Evolutionary conservation across 2,113 vertebrate genomes (phyloP), one percentile per base, ranked within the genome.

Genomic region (Manacus vitellinus): DNA sequence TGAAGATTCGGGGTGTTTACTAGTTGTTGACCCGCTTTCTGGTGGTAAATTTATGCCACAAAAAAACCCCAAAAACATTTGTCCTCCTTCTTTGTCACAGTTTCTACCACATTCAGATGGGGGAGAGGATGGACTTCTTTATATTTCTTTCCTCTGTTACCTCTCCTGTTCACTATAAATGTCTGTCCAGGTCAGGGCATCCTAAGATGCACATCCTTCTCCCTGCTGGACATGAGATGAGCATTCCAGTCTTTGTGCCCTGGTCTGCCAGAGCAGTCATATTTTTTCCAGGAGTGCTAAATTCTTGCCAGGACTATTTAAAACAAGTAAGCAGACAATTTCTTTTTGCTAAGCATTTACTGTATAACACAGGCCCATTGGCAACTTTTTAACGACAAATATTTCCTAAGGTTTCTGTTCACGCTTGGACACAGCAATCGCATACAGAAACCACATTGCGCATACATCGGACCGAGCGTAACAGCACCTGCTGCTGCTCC

Each of bases 401-500:
- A 55, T 74, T 92, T 88, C 65, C 51, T 43, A 33, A 65, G 62
- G 58, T 91, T 89, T 94, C 63, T 44, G 35, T 72, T 94, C 71
- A 31, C 2, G 16, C 80, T 82, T 92, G 80, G 65, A 25, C 84
- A 78, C 66, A 75, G 59, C 2, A 10, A 28, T 46, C 83, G 68
- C 41, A 14, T 37, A 14, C 33, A 43, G 83, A 87, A 96, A 28
- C 68, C 0, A 5, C 72, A 68, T 91, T 92, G 89, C 55, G 71
- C 49, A 77, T 21, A 56, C 71, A n/a, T 30, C 0, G 56, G 82
- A 67, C 78, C 2, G 4, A 81, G 66, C 17, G 1, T 74, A 89
- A 88, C 75, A 89, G 33, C 80, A 91, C 80, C 93, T 94, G 88
- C 83, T 93, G 88, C 73, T 96, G 47, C 79, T 93, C 91, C 93